phyloP scores from a whole-genome alignment of 1,140 invertebrate genomes.

The Agrilus planipennis region DNA sequence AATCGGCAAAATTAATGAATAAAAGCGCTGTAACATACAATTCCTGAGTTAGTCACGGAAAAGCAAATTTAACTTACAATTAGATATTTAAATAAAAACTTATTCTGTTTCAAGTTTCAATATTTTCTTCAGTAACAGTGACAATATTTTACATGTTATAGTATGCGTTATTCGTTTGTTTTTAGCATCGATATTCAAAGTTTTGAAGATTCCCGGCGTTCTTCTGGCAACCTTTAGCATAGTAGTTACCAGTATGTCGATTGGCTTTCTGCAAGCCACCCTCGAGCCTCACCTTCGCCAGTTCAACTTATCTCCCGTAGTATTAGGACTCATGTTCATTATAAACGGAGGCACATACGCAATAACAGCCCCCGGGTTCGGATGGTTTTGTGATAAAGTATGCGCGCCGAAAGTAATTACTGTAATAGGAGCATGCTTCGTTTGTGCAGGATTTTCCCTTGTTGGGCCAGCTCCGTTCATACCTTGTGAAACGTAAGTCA shows the following conservation, averaged over 20 bases:
- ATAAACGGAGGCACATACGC: slow-evolving; percentile 80
- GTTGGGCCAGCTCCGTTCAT: slow-evolving; percentile 67
- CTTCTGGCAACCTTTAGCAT: slow-evolving; percentile 55
- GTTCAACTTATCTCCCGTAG: slow-evolving; percentile 58
- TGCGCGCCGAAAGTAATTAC: slow-evolving; percentile 54
- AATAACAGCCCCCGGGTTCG: slow-evolving; percentile 66
- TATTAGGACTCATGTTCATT: slow-evolving; percentile 76
- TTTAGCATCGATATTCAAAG: slow-evolving; percentile 48
- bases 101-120: no score
- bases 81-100: no score
- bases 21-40: no score
- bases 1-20: no score
- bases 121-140: no score
- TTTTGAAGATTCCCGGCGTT: slow-evolving; percentile 57
- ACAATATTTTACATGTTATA: background rate
- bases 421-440: slow-evolving; percentile 51
- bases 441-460: slow-evolving; percentile 51
- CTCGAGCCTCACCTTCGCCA: slow-evolving; percentile 69
- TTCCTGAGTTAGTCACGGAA: no score
- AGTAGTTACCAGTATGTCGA: slow-evolving; percentile 62
- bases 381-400: slow-evolving; percentile 61
- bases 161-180: no score
- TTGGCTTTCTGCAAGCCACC: slow-evolving; percentile 71
- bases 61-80: no score
- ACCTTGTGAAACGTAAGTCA: slow-evolving; percentile 44